Conservation (phyloP, 2,888 invertebrate genomes). For the Drosophila buzzatii region DNA sequence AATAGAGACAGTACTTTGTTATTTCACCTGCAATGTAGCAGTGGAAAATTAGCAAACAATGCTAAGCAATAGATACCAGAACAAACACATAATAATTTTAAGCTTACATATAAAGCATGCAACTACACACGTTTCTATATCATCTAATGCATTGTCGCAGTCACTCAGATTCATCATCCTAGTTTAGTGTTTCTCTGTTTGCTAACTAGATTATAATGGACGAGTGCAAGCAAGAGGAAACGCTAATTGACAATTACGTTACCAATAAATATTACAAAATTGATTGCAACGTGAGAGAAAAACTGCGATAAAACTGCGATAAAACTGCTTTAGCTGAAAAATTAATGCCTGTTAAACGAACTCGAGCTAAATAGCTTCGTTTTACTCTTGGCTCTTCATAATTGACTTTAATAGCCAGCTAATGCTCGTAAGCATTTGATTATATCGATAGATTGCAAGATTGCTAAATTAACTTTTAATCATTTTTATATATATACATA, state of each 20-base stretch:
- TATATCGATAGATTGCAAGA: conserved; percentile 10
- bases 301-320: no score
- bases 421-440: conserved; percentile 18
- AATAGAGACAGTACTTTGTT: conserved; percentile 45
- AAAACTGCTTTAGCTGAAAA: background rate
- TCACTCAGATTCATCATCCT: background rate
- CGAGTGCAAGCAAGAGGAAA: background rate
- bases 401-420: conserved; percentile 35
- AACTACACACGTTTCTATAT: background rate
- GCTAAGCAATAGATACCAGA: conserved; percentile 1
- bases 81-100: background rate
- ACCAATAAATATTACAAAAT: background rate
- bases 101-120: conserved; percentile 10
- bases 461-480: conserved; percentile 28
- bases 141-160: background rate
- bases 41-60: conserved; percentile 33
- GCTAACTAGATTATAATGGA: background rate
- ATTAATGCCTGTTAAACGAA: background rate
- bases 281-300: background rate
- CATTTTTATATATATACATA: background rate
- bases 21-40: conserved; percentile 25
- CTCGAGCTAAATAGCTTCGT: background rate
- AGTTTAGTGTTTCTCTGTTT: background rate
- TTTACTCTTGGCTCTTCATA: conserved; percentile 10
- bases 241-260: background rate